A percentile compares a stretch with the other conserved stretches of the same genome.
These are phyloP conservation scores for Pipistrellus kuhlii DNA, from an alignment of 2,797 vertebrate genomes.

Conservation along the genomic window DNA sequence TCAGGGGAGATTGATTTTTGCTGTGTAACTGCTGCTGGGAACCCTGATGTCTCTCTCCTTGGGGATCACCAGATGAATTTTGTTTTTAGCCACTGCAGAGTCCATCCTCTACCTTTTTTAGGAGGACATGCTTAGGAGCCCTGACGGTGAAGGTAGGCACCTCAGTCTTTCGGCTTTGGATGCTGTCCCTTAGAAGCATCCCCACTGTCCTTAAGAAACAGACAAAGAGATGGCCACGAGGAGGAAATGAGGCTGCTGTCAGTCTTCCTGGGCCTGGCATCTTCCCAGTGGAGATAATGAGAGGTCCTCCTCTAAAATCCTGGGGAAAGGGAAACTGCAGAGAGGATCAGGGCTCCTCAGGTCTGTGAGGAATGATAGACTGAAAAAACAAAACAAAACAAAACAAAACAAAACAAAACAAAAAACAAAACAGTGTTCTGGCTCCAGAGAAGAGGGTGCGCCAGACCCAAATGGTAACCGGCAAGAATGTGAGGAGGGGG, in stretches of 20 bases:
- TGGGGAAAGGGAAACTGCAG: not conserved
- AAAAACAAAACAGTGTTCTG: not conserved
- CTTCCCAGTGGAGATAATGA: not conserved
- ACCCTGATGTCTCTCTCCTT: conserved; percentile 50
- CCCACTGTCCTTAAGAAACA: not conserved
- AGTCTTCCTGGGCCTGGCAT: not conserved
- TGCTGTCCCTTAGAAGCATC: not conserved
- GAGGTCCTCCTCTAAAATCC: not conserved
- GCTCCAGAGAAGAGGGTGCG: not conserved
- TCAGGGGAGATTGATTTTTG: conserved; percentile 70
- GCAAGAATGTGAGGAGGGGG: not conserved
- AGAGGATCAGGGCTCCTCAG: not conserved
- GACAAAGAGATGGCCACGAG: not conserved
- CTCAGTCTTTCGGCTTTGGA: not conserved
- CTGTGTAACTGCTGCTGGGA: conserved; percentile 9
- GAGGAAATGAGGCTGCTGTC: not conserved
- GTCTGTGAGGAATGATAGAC: not conserved
- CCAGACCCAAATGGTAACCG: too few relatives aligned
- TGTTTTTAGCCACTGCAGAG: not conserved
- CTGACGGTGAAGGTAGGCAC: not conserved
- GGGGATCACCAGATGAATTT: conserved; percentile 24
- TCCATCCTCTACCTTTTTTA: not conserved
- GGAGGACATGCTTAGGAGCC: not conserved
- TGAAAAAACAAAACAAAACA: not conserved
- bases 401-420: too few relatives aligned